These are phyloP conservation scores for Rhombomys opimus DNA, from an alignment of 2,113 vertebrate species.

Conservation along the genomic window DNA sequence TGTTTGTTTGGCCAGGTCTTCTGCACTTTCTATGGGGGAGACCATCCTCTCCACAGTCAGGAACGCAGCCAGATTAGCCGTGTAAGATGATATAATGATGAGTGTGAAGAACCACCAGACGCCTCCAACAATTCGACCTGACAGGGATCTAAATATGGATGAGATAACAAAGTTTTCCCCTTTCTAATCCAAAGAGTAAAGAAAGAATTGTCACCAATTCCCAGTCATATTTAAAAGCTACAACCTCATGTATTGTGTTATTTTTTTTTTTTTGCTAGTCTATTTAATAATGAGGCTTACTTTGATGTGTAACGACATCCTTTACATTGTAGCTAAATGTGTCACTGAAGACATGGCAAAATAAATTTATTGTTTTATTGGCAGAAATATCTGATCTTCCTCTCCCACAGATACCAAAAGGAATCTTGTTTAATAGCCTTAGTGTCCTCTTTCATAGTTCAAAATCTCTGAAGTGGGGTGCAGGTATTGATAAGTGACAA, in stretches of 20 bases:
- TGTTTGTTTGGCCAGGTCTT: conserved; percentile 99
- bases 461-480: background rate
- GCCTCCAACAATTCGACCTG: conserved; percentile 98
- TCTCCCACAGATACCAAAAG: background rate
- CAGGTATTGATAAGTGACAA: background rate
- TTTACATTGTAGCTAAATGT: background rate
- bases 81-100: conserved; percentile 99
- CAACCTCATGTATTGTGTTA: background rate
- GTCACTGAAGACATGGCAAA: background rate
- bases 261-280: background rate
- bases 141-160: conserved; percentile 95
- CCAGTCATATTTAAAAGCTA: conserved; percentile 55
- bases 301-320: background rate
- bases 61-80: conserved; percentile 99
- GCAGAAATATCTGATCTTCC: background rate
- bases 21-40: conserved; percentile 98
- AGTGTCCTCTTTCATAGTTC: background rate
- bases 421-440: background rate
- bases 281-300: background rate
- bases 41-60: conserved; percentile 99
- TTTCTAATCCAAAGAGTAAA: conserved; percentile 44
- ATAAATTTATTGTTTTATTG: conserved; percentile 20
- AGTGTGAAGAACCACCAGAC: conserved; percentile 99
- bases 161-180: conserved; percentile 85
- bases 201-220: conserved; percentile 58